Base-by-base conservation (phyloP, 2,113 vertebrate genomes). In the human region DNA sequence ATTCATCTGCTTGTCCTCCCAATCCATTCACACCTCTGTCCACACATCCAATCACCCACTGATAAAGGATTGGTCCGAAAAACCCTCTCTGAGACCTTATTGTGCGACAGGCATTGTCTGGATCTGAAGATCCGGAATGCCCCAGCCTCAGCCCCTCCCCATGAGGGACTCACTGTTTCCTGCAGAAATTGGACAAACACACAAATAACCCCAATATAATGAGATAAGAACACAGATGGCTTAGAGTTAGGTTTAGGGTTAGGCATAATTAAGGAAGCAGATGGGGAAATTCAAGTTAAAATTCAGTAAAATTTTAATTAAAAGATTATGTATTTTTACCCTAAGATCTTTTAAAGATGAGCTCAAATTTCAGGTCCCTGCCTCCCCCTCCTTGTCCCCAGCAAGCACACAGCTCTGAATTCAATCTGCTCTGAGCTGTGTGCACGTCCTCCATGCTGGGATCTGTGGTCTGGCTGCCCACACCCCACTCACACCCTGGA, bases 281-380 rank as follows among this genome's bases (percentile, higher is more conserved):
- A 98, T 98, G 98, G 98, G 90, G 87, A 97, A 85, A 96, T 96
- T 89, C 87, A 92, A 96, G 95, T 93, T 94, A 95, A 96, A 98
- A 98, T 90, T 89, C 96, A 97, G 97, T 59, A 95, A 92, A 92
- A 93, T 92, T 97, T 98, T 98, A 98, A 98, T 98, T 97, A 96
- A 97, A 98, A 95, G 87, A 97, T 95, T 70, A 93, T 97, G 83
- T 75, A 52, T 89, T 96, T 97, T 75, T 52, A 81, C 96, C 95
- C 97, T 55, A 82, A 97, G 96, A 97, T 96, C 96, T 95, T 96
- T 70, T 20, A 87, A 84, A 92, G 92, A 96, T 75, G 92, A 96
- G 93, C 94, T 96, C 90, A 73, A 23, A 40, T 35, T 82, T 64
- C 81, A 18, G 1, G 17, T 64, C 88, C 85, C 73, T 35, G 16